Evolutionary conservation across 2,113 vertebrate species (phyloP).

Genomic region (Sterrhoptilus dennistouni): DNA sequence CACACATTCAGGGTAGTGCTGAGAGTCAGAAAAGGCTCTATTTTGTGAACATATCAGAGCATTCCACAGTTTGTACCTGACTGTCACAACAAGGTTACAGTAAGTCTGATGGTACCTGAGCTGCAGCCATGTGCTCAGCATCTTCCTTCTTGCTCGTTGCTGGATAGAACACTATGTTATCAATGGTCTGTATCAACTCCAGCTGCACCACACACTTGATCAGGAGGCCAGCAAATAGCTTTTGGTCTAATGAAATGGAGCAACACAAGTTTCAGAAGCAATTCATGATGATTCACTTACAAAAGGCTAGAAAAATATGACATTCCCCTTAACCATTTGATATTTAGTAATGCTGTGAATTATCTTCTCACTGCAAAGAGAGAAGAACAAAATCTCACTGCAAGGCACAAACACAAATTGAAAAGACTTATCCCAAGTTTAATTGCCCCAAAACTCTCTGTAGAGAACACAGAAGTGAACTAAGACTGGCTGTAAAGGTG

Average conservation of each 20-base stretch:
- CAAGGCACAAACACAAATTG: neutral
- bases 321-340: neutral
- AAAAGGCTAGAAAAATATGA: neutral
- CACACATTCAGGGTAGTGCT: neutral
- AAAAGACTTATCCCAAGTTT: neutral
- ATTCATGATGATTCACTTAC: neutral
- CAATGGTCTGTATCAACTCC: slow-evolving; percentile 95
- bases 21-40: neutral
- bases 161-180: slow-evolving; percentile 96
- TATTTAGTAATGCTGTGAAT: neutral
- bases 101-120: slow-evolving; percentile 80
- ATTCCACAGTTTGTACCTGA: neutral
- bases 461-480: neutral
- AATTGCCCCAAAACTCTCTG: neutral
- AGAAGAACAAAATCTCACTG: neutral
- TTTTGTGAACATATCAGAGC: neutral
- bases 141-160: slow-evolving; percentile 97
- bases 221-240: slow-evolving; percentile 92
- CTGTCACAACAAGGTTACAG: neutral
- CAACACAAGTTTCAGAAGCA: neutral
- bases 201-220: slow-evolving; percentile 98
- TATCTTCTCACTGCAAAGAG: neutral
- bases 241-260: slow-evolving; percentile 83
- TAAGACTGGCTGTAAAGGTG: neutral
- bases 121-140: slow-evolving; percentile 94